A percentile compares a stretch with the other conserved stretches of the same genome.
Conservation (phyloP, 2,797 vertebrate species). For the Liasis olivaceus region DNA sequence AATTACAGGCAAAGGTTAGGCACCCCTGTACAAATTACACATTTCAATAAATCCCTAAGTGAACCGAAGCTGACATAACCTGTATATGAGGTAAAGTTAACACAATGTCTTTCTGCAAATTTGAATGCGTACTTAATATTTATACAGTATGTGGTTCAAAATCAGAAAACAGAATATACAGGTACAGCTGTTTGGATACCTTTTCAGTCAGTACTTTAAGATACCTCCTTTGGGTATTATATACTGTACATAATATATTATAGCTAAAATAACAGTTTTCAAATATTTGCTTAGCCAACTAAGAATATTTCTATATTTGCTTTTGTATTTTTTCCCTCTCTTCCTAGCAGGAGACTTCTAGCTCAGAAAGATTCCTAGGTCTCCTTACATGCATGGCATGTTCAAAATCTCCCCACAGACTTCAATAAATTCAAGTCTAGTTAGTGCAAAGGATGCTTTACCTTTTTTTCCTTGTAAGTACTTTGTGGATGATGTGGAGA, state of each 20-base stretch:
- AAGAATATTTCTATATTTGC: not conserved
- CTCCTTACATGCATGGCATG: not conserved
- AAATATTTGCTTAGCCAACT: not conserved
- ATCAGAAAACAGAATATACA: not conserved
- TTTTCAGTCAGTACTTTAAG: not conserved
- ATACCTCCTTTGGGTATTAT: not conserved
- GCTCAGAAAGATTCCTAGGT: not conserved
- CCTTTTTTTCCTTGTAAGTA: not conserved
- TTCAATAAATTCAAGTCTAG: not conserved
- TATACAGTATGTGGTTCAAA: not conserved
- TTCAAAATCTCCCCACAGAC: not conserved
- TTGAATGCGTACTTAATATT: not conserved
- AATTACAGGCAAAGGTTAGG: not conserved
- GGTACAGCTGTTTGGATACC: not conserved
- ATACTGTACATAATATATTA: not conserved
- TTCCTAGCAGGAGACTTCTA: not conserved
- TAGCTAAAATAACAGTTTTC: not conserved
- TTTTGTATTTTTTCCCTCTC: not conserved
- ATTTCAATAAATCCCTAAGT: not conserved
- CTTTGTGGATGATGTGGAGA: not conserved
- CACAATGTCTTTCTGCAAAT: not conserved
- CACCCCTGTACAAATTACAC: not conserved
- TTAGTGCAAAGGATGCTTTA: not conserved
- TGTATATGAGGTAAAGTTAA: not conserved
- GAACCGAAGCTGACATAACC: not conserved